Base-by-base conservation (phyloP, 2,797 vertebrate genomes). In the Nasua narica region DNA sequence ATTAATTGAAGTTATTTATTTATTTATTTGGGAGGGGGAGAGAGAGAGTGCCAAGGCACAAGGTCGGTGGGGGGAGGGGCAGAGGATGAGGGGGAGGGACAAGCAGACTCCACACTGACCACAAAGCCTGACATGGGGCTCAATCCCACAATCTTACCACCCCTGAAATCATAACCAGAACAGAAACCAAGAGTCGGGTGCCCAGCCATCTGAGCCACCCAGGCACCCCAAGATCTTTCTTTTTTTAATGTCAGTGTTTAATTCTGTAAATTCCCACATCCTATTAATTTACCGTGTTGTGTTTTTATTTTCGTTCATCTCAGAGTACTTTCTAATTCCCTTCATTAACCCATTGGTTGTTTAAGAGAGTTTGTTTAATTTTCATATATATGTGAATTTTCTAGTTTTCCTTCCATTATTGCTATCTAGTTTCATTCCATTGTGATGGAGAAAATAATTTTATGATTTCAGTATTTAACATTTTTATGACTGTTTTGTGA, bases 351-450 rank as follows among this genome's bases (percentile, higher is more conserved):
- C 14, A 37, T 50, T 67, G 40, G 35, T 48, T 86, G 50, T 32
- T 84, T 90, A 90, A 70, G n/a, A 67, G 50, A 72, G n/a, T 83
- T 90, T 78, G 37, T 82, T 93, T 81, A 35, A 46, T 72, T 97
- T 94, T 95, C 48, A 67, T 19, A 2, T 46, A 58, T 62, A 79
- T 91, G 25, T 84, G 35, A 52, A 79, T 77, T 91, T 87, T 87
- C 29, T 72, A 52, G 50, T 79, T 90, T 87, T 87, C 32, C 29
- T 93, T 74, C 25, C 7, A 3, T 85, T 79, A 23, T 48, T 87
- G 40, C 56, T 40, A 81, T 58, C n/a, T 92, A 40, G n/a, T 83
- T 88, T 85, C n/a, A 87, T 84, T 83, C 32, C 8, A 40, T 19
- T 83, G 29, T 79, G 37, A 48, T 72, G 2, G 29, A 76, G 54